A percentile compares a stretch with the other conserved stretches of the same genome.
These are phyloP conservation scores for Sebastes goodei DNA, from an alignment of 2,797 vertebrate genomes.

Conservation along the genomic window DNA sequence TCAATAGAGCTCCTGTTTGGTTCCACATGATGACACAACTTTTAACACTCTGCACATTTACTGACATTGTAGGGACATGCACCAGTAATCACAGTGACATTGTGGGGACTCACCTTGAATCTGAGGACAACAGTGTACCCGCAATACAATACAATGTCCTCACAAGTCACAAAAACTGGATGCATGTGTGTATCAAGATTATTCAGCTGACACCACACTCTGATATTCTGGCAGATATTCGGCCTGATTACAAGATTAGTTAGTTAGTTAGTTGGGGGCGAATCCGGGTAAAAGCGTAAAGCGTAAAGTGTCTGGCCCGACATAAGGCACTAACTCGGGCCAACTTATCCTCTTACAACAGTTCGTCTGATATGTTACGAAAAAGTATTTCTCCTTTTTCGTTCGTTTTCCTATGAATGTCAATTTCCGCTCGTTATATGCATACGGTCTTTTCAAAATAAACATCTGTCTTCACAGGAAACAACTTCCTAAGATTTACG, in stretches of 20 bases:
- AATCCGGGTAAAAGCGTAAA: background rate
- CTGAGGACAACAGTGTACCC: background rate
- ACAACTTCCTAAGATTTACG: too few species aligned
- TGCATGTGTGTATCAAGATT: background rate
- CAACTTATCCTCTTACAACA: too few species aligned
- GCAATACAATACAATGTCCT: background rate
- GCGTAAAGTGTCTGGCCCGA: background rate
- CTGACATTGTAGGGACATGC: background rate
- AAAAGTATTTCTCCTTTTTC: too few species aligned
- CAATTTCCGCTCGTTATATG: too few species aligned
- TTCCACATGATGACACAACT: background rate
- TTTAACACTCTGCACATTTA: background rate
- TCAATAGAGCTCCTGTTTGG: background rate
- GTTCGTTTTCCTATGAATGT: too few species aligned
- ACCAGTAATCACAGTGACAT: background rate
- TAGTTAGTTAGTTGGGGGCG: too few species aligned
- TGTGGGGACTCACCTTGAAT: background rate
- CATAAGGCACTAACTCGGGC: background rate
- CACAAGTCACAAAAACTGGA: background rate
- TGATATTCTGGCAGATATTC: background rate
- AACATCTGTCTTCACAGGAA: too few species aligned
- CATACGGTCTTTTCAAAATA: too few species aligned
- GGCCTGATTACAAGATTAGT: background rate
- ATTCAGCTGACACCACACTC: background rate
- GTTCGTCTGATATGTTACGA: too few species aligned